phyloP scores from a whole-genome alignment of 2,113 vertebrate genomes.

The Reinhardtius hippoglossoides region DNA sequence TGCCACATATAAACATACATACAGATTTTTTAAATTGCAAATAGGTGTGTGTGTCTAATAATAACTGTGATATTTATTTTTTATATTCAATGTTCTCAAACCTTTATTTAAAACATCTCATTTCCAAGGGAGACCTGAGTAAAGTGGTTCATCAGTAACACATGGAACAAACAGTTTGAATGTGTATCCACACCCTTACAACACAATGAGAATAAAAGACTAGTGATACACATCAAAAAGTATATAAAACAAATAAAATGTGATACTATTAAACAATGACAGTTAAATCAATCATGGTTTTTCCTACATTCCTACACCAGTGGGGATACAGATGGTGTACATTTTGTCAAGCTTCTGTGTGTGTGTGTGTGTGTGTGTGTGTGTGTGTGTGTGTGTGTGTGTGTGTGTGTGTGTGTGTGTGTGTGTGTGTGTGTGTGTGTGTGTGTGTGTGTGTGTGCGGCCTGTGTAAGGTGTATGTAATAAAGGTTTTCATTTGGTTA shows the following conservation, averaged over 20 bases:
- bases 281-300: neutral
- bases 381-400: slow-evolving; percentile 14
- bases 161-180: no score
- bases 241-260: neutral
- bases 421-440: neutral
- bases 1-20: neutral
- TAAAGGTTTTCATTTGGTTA: slow-evolving; percentile 85
- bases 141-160: no score
- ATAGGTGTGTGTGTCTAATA: no score
- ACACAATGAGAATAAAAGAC: no score
- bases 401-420: slow-evolving; percentile 41
- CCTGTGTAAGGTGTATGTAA: slow-evolving; percentile 68
- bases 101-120: no score
- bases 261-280: no score
- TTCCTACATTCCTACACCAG: neutral
- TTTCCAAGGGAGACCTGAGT: no score
- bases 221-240: neutral
- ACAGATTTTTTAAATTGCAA: neutral
- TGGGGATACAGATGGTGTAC: neutral
- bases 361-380: slow-evolving; percentile 16
- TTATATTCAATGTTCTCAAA: no score
- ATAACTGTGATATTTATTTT: neutral
- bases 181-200: no score
- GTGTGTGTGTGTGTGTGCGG: slow-evolving; percentile 1
- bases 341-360: neutral